Percentiles rank a stretch among this genome's conserved stretches.
phyloP scores from a whole-genome alignment of 2,888 invertebrate species.

The Phrixothrix hirtus region DNA sequence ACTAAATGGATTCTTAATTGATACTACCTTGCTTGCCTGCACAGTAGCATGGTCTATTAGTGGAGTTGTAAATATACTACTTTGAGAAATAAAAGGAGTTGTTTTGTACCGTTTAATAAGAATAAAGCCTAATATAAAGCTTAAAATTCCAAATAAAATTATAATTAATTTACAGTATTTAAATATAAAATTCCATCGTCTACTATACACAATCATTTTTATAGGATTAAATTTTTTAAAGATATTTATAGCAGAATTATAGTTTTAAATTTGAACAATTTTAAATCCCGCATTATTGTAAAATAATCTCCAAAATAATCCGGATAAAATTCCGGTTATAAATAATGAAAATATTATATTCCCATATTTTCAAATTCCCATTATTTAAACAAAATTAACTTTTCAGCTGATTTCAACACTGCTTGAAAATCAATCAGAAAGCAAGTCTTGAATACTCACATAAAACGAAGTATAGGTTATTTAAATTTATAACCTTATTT shows the following conservation, averaged over 20 bases:
- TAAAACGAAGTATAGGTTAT: no score
- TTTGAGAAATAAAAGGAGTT: background rate
- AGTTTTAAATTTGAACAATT: background rate
- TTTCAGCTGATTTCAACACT: no score
- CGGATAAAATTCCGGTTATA: no score
- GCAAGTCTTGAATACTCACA: no score
- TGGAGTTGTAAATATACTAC: background rate
- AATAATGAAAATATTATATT: no score
- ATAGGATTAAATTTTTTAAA: background rate
- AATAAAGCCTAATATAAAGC: background rate
- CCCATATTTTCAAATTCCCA: no score
- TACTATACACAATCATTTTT: background rate
- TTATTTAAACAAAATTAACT: no score
- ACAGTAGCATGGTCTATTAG: background rate
- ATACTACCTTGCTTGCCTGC: conserved; percentile 1
- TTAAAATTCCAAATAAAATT: background rate
- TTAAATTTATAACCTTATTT: no score
- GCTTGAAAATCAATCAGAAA: no score
- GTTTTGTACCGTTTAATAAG: background rate
- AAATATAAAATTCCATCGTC: background rate
- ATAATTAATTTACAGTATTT: background rate
- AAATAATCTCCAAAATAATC: no score
- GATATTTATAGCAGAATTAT: background rate
- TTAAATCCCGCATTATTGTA: background rate
- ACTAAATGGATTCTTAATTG: conserved; percentile 15